Conservation (phyloP, 2,888 invertebrate genomes). For the Anoncus sp. region DNA sequence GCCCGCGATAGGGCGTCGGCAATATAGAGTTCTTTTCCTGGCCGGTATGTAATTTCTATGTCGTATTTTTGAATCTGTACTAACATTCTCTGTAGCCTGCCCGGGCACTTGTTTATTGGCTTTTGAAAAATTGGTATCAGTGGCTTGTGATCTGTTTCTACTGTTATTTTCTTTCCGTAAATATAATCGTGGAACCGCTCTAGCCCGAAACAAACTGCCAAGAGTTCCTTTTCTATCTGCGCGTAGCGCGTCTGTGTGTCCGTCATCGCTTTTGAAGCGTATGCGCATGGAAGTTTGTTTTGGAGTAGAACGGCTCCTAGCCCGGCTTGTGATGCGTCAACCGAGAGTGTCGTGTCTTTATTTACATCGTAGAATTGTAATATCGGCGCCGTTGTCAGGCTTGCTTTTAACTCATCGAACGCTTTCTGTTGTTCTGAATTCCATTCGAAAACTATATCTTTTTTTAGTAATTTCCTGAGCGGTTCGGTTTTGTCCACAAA, state of each 20-base stretch:
- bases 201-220: conserved; percentile 63
- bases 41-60: conserved; percentile 46
- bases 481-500: conserved; percentile 60
- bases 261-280: conserved; percentile 40
- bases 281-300: conserved; percentile 9
- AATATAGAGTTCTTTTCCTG: conserved; percentile 59
- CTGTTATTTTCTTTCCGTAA: conserved; percentile 58
- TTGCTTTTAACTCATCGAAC: conserved; percentile 18
- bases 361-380: conserved; percentile 34
- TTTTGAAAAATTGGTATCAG: conserved; percentile 59
- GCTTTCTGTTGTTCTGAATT: conserved; percentile 13
- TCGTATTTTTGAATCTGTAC: conserved; percentile 60
- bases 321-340: conserved; percentile 39
- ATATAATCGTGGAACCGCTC: conserved; percentile 65
- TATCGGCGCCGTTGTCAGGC: conserved; percentile 14
- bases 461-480: conserved; percentile 16
- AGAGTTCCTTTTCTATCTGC: conserved; percentile 65
- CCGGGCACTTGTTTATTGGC: conserved; percentile 12
- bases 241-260: conserved; percentile 56
- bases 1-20: conserved; percentile 62
- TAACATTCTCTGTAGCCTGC: conserved; percentile 56
- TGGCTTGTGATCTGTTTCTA: conserved; percentile 66
- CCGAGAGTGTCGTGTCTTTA: conserved; percentile 26
- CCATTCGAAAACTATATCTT: conserved; percentile 29
- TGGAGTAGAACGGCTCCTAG: conserved; percentile 38